Evolutionary conservation across 2,888 invertebrate species (phyloP), one percentile per base, ranked within the genome.

Genomic region (Agonum fuliginosum): DNA sequence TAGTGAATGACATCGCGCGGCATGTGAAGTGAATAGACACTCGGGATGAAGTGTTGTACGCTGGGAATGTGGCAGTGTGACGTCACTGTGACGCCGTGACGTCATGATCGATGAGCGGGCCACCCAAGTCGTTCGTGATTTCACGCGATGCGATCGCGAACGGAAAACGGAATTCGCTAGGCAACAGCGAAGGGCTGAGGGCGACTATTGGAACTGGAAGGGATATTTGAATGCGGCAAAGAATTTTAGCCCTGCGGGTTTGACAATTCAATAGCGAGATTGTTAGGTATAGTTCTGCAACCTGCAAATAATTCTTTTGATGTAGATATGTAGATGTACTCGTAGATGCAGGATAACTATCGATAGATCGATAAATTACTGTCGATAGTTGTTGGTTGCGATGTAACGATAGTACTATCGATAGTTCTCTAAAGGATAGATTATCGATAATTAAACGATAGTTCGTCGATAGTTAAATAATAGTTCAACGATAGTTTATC

Each of bases 61-160:
- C 17, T 10, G 17, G 17, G 58, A 19, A 27, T 62, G 30, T 30
- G 17, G 27, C 46, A 12, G 37, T 30, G 58, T 62, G 58, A 62
- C 58, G 58, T 62, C 58, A 62, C 34, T n/a, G 24, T 62, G 22
- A 20, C 37, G 37, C 17, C 62, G 62, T 30, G 41, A 41, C 37
- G 37, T 67, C 67, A 67, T 67, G 67, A 67, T 67, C 67, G 67
- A 67, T 67, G 67, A 41, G n/a, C 41, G 20, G 24, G 41, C 22
- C 41, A 14, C 22, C 67, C 37, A 34, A 22, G 19, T 20, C 67
- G 67, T 20, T 41, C 41, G 37, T 67, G 67, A 67, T 67, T 67
- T 67, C 67, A 67, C 41, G 41, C 67, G 12, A 67, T 67, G 41
- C 67, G 67, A 67, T 67, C 62, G 41, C 19, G 12, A 6, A 41